phyloP scores from a whole-genome alignment of 2,888 invertebrate genomes.

The Drosophila subsilvestris region DNA sequence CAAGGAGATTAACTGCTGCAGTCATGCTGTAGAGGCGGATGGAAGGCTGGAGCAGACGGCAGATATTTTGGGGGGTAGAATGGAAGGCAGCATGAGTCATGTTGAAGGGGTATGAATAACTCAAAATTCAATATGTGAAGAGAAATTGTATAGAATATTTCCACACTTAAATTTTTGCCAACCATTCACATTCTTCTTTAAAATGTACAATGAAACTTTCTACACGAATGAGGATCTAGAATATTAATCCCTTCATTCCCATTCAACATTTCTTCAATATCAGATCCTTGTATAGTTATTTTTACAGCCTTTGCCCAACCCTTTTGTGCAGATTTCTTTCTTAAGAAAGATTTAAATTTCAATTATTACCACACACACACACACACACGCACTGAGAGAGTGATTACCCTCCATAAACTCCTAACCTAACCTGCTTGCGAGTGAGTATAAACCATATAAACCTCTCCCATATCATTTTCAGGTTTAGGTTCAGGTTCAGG shows the following conservation, averaged over 20 bases:
- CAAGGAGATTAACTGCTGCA: not conserved
- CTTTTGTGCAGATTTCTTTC: slow-evolving; percentile 14
- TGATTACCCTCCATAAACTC: not conserved
- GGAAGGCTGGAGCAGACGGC: not conserved
- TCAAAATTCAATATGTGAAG: not conserved
- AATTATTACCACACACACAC: slow-evolving; percentile 71
- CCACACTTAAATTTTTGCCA: no score
- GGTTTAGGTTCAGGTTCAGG: not conserved
- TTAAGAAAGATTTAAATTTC: slow-evolving; percentile 54
- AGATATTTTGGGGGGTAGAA: not conserved
- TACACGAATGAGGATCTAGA: no score
- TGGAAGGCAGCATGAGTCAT: no score
- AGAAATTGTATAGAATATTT: no score
- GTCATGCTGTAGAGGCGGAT: no score
- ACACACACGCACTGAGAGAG: no score
- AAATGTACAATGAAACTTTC: no score
- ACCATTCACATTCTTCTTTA: no score
- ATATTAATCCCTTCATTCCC: not conserved
- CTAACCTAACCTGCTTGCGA: not conserved
- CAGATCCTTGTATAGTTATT: not conserved
- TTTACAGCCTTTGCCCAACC: slow-evolving; percentile 42
- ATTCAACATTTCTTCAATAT: not conserved
- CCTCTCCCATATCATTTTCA: slow-evolving; percentile 19
- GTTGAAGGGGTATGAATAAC: not conserved
- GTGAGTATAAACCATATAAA: slow-evolving; percentile 12